Evolutionary conservation across 2,797 vertebrate genomes (phyloP).

Genomic region (Pseudomugil tenellus): DNA sequence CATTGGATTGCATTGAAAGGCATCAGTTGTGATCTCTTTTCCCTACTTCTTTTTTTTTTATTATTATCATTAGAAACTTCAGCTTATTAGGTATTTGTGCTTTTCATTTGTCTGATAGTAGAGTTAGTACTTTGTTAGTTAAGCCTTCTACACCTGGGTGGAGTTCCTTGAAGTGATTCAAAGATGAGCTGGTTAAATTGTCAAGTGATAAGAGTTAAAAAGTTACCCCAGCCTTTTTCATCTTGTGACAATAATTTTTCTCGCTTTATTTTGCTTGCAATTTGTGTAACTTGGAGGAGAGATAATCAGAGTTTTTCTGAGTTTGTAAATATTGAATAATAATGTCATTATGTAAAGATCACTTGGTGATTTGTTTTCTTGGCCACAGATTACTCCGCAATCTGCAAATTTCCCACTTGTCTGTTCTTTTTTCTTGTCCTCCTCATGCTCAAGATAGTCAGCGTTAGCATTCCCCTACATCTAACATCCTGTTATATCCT

Average conservation of each 20-base stretch:
- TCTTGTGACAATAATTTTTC: conserved; percentile 14
- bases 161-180: conserved; percentile 39
- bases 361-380: conserved; percentile 14
- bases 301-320: not conserved
- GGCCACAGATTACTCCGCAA: conserved; percentile 17
- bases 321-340: not conserved
- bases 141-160: conserved; percentile 56
- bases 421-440: too few relatives aligned
- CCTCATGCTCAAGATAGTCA: conserved; percentile 30
- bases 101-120: conserved; percentile 55
- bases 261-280: conserved; percentile 2
- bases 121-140: conserved; percentile 39
- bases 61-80: conserved; percentile 27
- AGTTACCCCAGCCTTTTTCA: too few relatives aligned
- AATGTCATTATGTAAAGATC: not conserved
- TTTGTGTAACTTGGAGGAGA: too few relatives aligned
- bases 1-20: too few relatives aligned
- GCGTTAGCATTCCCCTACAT: conserved; percentile 33
- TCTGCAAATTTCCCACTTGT: conserved; percentile 4
- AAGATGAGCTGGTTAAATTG: conserved; percentile 53
- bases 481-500: conserved; percentile 43
- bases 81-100: conserved; percentile 10
- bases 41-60: conserved; percentile 11
- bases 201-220: too few relatives aligned
- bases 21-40: conserved; percentile 8